A percentile compares a stretch with the other conserved stretches of the same genome.
Evolutionary conservation across 2,797 vertebrate genomes (phyloP).

Genomic region (Bradypodion pumilum): DNA sequence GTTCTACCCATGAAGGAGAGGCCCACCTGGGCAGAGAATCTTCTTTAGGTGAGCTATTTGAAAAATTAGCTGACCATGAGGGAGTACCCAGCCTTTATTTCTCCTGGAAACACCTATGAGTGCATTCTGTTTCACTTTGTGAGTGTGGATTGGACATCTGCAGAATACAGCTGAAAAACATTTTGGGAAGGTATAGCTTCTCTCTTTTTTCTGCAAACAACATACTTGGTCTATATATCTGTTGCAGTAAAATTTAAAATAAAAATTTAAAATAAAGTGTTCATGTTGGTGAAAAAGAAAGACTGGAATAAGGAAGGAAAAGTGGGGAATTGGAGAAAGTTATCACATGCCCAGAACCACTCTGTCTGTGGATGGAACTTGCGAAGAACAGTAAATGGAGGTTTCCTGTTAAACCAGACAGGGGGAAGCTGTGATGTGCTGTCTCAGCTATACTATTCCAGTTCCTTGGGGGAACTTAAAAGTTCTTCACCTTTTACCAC

Average conservation of each 20-base stretch:
- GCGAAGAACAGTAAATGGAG: constrained; percentile 65
- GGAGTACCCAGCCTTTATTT: background rate
- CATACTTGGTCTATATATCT: too few species aligned
- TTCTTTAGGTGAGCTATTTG: background rate
- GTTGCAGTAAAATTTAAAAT: constrained; percentile 15
- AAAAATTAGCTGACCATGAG: background rate
- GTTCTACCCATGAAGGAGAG: background rate
- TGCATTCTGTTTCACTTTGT: background rate
- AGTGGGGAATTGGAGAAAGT: constrained; percentile 50
- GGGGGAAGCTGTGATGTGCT: constrained; percentile 60
- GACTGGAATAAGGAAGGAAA: constrained; percentile 22
- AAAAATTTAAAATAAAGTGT: too few species aligned
- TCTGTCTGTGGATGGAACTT: constrained; percentile 58
- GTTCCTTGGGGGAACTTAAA: constrained; percentile 30
- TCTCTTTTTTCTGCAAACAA: background rate
- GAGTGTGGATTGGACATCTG: background rate
- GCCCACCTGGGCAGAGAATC: background rate
- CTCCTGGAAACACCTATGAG: background rate
- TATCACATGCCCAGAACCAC: constrained; percentile 42
- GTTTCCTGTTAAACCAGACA: constrained; percentile 64
- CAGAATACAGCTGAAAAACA: background rate
- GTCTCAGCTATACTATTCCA: constrained; percentile 39
- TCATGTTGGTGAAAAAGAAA: constrained; percentile 31
- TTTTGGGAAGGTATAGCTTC: background rate
- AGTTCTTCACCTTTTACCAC: constrained; percentile 15